Percentiles rank a stretch among this genome's conserved stretches.
Conservation (phyloP, 1,140 invertebrate genomes). For the Lepidurus apus region DNA sequence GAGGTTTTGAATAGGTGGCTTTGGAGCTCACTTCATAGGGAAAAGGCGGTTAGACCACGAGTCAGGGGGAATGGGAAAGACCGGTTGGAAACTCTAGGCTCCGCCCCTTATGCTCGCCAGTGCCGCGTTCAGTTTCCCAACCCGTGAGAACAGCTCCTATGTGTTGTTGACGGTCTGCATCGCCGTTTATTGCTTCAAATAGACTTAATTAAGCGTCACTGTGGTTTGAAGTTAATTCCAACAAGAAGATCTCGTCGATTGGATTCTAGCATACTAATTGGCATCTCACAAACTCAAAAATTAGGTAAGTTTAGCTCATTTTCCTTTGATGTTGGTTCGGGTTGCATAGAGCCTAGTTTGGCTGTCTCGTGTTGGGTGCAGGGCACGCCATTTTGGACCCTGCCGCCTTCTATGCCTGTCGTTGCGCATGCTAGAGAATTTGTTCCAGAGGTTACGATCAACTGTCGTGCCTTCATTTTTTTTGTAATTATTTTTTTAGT, state of each 20-base stretch:
- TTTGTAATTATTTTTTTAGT: no score
- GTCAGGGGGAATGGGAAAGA: not conserved
- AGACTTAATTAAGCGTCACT: not conserved
- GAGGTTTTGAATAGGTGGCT: not conserved
- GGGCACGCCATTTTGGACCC: constrained; percentile 6
- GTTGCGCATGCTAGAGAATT: not conserved
- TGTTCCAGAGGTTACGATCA: not conserved
- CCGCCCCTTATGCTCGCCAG: not conserved
- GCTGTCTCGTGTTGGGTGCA: not conserved
- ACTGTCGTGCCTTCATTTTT: no score
- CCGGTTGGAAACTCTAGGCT: not conserved
- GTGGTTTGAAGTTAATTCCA: not conserved
- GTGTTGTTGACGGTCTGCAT: not conserved
- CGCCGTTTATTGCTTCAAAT: not conserved
- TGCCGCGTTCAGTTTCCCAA: not conserved
- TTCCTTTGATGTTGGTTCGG: not conserved
- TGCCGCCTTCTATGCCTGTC: not conserved
- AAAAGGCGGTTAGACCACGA: not conserved
- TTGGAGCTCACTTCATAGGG: not conserved
- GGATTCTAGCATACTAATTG: not conserved
- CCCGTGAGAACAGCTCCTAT: not conserved
- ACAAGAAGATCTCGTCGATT: not conserved
- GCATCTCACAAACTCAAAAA: not conserved
- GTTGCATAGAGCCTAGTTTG: not conserved
- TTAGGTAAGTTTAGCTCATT: not conserved